Percentiles rank a stretch among this genome's conserved stretches.
These are phyloP conservation scores for Plecotus auritus DNA, from an alignment of 2,113 vertebrate species.

Conservation along the genomic window DNA sequence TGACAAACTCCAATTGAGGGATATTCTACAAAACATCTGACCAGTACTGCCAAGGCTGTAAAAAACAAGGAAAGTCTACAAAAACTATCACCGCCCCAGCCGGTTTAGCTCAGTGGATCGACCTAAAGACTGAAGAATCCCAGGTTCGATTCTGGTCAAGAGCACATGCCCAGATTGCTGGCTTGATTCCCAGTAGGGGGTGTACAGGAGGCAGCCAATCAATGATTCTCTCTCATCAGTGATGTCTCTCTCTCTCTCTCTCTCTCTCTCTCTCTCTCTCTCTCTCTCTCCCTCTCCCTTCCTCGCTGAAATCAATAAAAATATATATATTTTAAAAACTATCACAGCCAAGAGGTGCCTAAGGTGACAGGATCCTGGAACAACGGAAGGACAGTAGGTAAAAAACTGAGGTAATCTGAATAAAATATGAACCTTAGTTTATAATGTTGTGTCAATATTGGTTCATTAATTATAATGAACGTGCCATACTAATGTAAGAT, in stretches of 20 bases:
- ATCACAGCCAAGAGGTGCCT: neutral
- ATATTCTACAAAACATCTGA: neutral
- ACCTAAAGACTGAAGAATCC: too few relatives aligned
- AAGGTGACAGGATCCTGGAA: neutral
- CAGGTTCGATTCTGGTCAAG: too few relatives aligned
- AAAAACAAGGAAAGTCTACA: neutral
- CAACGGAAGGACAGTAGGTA: neutral
- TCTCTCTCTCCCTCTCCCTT: too few relatives aligned
- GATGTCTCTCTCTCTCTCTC: too few relatives aligned
- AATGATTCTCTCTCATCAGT: too few relatives aligned
- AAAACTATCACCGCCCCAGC: too few relatives aligned
- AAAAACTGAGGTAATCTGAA: neutral
- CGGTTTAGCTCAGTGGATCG: too few relatives aligned
- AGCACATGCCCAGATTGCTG: too few relatives aligned
- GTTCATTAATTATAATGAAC: neutral
- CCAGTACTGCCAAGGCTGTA: neutral
- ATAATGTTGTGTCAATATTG: neutral
- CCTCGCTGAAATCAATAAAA: too few relatives aligned
- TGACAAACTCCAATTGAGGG: neutral
- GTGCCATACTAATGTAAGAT: neutral
- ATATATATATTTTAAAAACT: neutral
- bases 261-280: too few relatives aligned
- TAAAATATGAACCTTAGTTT: neutral
- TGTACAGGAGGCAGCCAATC: too few relatives aligned
- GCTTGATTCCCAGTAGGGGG: too few relatives aligned